Conservation (phyloP, 2,113 vertebrate genomes). For the Mormyrus lacerda region DNA sequence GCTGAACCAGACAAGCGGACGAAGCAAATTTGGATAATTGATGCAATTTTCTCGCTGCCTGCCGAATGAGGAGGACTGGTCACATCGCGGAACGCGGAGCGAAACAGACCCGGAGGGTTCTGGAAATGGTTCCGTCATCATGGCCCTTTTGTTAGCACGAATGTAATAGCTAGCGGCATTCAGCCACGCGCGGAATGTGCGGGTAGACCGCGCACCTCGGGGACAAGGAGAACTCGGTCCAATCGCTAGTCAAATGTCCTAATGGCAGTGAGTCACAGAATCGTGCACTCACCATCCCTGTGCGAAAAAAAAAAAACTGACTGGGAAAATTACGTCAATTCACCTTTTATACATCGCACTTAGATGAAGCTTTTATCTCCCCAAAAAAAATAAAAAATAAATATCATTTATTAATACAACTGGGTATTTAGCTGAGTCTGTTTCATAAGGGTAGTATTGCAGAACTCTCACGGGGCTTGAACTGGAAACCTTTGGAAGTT, state of each 20-base stretch:
- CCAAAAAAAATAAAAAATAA: neutral
- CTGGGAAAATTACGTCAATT: neutral
- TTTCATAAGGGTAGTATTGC: neutral
- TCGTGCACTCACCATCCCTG: neutral
- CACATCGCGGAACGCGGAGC: neutral
- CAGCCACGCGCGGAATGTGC: neutral
- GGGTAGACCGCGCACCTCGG: neutral
- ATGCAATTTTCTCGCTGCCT: slow-evolving; percentile 4
- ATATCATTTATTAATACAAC: neutral
- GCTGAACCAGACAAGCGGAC: neutral
- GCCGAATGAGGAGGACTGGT: neutral
- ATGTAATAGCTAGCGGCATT: neutral
- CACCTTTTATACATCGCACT: neutral
- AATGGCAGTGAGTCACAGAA: neutral
- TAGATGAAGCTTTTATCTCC: neutral
- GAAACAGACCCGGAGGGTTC: neutral
- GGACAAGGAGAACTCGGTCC: neutral
- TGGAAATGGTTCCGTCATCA: neutral
- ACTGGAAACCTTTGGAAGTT: neutral
- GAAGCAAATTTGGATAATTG: neutral
- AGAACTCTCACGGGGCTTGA: neutral
- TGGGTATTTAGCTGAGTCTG: neutral
- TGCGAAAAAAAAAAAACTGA: neutral
- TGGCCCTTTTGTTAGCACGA: neutral
- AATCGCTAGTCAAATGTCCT: neutral